Evolutionary conservation across 92 coral and sea anemone species (phyloP), one percentile per base, ranked within the genome.

Genomic region (Palythoa caribaeorum): DNA sequence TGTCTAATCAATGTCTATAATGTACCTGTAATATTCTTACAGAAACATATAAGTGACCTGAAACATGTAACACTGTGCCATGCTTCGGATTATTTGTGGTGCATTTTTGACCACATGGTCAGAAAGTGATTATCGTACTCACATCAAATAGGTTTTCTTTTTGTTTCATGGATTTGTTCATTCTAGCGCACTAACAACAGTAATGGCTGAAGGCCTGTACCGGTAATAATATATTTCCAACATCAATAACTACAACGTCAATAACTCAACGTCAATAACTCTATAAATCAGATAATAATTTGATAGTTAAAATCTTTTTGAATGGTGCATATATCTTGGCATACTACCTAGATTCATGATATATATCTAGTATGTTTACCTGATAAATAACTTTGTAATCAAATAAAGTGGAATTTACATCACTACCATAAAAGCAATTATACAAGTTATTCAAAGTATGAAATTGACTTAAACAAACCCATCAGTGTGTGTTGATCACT

Each of bases 1-100:
- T 59, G 66, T 59, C n/a, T 59, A 59, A 59, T 59, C 66, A 59
- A 59, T 59, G 66, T 59, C 66, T 59, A 59, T 59, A 59, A 59
- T 59, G 66, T 59, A 10, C 66, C 66, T 59, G 66, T 59, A 59
- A 59, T 59, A 59, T 59, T 59, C 66, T 59, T 14, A 59, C 66
- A 59, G 66, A 59, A 59, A 59, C 66, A 59, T 59, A 59, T 59
- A 59, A 59, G 66, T 59, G 66, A 59, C 66, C 17, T 59, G 66
- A 59, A 59, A 59, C 66, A 59, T 59, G 66, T 59, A 59, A 59
- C 20, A n/a, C 66, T 59, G 66, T 59, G 66, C 66, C 66, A 7
- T 59, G n/a, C 66, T 59, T 59, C 17, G 20, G 66, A 59, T 59
- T 59, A 59, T 59, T 59, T 6, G 66, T 59, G 66, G 66, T 59